Evolutionary conservation across 2,113 vertebrate species (phyloP).

Genomic region (Percopsis transmontana): DNA sequence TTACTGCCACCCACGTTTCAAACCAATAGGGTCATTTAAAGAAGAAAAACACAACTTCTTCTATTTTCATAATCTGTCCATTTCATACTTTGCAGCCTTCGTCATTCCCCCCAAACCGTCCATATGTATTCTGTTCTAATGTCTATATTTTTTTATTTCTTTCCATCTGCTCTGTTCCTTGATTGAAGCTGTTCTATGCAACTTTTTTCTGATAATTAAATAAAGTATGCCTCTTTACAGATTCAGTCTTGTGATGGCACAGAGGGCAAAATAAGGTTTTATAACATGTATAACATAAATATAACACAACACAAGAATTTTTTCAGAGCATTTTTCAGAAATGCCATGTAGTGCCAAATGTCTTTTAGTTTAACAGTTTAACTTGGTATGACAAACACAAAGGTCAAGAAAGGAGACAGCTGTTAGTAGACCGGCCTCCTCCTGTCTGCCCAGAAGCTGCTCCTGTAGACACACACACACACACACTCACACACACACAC

Average conservation of each 20-base stretch:
- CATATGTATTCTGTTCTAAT: slow-evolving; percentile 5
- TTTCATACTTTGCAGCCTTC: slow-evolving; percentile 24
- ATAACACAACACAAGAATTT: too few relatives aligned
- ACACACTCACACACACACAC: slow-evolving; percentile 1
- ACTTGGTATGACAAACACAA: slow-evolving; percentile 61
- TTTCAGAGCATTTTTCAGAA: too few relatives aligned
- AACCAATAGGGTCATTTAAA: slow-evolving; percentile 61
- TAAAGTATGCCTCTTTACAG: too few relatives aligned
- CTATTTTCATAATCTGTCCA: slow-evolving; percentile 35
- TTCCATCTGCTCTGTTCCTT: not conserved
- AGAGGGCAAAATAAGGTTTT: too few relatives aligned
- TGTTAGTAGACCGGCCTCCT: slow-evolving; percentile 39
- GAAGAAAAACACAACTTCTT: slow-evolving; percentile 61
- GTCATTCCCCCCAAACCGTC: slow-evolving; percentile 5
- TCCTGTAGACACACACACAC: not conserved
- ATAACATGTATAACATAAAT: too few relatives aligned
- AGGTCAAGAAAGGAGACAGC: slow-evolving; percentile 55
- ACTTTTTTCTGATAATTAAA: too few relatives aligned
- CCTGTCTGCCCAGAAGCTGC: slow-evolving; percentile 17
- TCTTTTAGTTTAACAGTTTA: too few relatives aligned
- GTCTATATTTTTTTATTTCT: not conserved
- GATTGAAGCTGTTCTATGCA: not conserved
- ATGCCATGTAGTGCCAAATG: too few relatives aligned
- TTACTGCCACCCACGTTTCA: slow-evolving; percentile 65
- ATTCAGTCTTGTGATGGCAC: too few relatives aligned